phyloP scores from a whole-genome alignment of 2,888 invertebrate genomes.

The Serripes groenlandicus region DNA sequence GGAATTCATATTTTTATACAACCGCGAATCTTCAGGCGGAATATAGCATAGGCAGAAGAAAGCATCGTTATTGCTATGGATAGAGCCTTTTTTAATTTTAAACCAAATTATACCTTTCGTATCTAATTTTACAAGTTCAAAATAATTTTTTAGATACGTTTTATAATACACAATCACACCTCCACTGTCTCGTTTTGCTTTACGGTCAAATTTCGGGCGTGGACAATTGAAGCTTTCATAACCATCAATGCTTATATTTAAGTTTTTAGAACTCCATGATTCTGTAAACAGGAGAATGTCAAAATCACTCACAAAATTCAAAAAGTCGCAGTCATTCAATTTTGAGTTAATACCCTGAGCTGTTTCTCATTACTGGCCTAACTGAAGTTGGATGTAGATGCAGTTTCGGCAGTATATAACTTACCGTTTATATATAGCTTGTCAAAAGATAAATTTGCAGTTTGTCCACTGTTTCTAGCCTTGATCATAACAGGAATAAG shows the following conservation, averaged over 20 bases:
- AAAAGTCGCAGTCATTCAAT: too few species aligned
- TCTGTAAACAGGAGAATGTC: constrained; percentile 25
- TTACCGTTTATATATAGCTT: too few species aligned
- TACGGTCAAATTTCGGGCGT: constrained; percentile 21
- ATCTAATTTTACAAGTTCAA: constrained; percentile 27
- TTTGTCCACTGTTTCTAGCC: too few species aligned
- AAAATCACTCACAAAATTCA: too few species aligned
- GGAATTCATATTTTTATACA: constrained; percentile 31
- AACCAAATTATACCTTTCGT: constrained; percentile 40
- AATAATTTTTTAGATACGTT: background rate
- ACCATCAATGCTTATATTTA: constrained; percentile 24
- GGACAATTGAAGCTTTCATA: constrained; percentile 29
- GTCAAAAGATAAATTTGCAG: too few species aligned
- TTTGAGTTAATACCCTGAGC: too few species aligned
- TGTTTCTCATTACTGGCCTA: too few species aligned
- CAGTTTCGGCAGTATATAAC: too few species aligned
- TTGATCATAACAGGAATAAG: too few species aligned
- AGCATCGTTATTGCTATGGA: constrained; percentile 13
- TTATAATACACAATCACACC: constrained; percentile 34
- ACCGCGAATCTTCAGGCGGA: constrained; percentile 33
- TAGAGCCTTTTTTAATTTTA: constrained; percentile 17
- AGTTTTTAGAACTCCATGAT: constrained; percentile 5
- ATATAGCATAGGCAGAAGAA: constrained; percentile 44
- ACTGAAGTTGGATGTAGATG: too few species aligned
- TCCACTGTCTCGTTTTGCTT: constrained; percentile 35